A percentile compares a stretch with the other conserved stretches of the same genome.
These are phyloP conservation scores for Drosophila arizonae DNA, from an alignment of 1,140 invertebrate genomes.

Conservation along the genomic window DNA sequence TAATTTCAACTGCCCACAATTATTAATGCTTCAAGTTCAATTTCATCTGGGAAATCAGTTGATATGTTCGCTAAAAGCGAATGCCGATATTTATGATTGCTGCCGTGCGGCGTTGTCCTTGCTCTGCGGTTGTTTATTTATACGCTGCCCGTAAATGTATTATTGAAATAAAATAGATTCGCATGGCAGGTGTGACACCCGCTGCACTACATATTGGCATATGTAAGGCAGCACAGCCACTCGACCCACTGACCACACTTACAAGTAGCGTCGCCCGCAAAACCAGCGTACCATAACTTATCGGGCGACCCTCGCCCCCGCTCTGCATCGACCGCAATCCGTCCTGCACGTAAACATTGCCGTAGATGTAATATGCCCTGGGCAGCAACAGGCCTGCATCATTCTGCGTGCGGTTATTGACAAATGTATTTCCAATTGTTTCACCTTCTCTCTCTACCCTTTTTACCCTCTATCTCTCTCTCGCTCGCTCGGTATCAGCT, in stretches of 20 bases:
- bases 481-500: constrained; percentile 1
- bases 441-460: constrained; percentile 21
- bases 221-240: background rate
- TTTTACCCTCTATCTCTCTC: background rate
- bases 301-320: constrained; percentile 28
- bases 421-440: constrained; percentile 79
- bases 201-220: constrained; percentile 17
- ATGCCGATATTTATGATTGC: constrained; percentile 28
- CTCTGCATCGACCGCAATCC: constrained; percentile 43
- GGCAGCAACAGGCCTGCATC: constrained; percentile 50
- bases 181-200: constrained; percentile 62
- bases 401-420: constrained; percentile 69
- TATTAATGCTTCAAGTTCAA: background rate
- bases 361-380: constrained; percentile 35
- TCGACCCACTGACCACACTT: constrained; percentile 47
- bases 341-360: constrained; percentile 20
- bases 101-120: background rate
- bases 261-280: constrained; percentile 56
- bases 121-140: constrained; percentile 70
- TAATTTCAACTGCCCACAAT: constrained; percentile 11
- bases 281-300: constrained; percentile 65
- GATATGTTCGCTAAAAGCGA: constrained; percentile 25
- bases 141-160: constrained; percentile 56
- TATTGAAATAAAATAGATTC: constrained; percentile 79
- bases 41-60: background rate